These are phyloP conservation scores for Pollenia labialis DNA, from an alignment of 2,888 invertebrate genomes.

Conservation along the genomic window DNA sequence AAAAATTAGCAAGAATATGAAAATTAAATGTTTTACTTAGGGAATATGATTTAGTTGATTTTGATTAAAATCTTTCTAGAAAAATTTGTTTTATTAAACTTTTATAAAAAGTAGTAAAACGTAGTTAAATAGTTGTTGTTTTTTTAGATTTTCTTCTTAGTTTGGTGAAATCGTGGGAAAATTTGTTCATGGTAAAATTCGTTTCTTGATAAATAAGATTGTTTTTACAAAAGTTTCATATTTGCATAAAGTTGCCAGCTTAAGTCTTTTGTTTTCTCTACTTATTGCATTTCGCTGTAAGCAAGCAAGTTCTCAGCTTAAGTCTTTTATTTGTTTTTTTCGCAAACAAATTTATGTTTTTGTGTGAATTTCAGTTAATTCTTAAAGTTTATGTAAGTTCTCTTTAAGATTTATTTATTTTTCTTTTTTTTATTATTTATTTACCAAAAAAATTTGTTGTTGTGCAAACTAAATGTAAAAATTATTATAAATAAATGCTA, in stretches of 20 bases:
- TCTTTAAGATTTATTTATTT: background rate
- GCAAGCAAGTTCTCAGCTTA: slow-evolving; percentile 1
- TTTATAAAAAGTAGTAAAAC: too few species aligned
- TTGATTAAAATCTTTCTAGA: too few species aligned
- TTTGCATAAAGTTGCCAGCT: background rate
- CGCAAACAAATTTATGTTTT: slow-evolving; percentile 21
- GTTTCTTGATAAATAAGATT: background rate
- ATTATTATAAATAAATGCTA: slow-evolving; percentile 68
- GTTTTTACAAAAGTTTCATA: background rate
- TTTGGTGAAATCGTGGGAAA: slow-evolving; percentile 35
- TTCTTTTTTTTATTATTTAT: background rate
- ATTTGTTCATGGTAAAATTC: background rate
- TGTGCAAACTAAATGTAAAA: slow-evolving; percentile 22
- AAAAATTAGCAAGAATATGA: too few species aligned
- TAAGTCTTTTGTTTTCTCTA: background rate
- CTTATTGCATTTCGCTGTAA: background rate
- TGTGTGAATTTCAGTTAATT: background rate
- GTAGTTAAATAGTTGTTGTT: too few species aligned
- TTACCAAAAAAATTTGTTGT: slow-evolving; percentile 4
- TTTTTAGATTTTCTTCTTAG: background rate
- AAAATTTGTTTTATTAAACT: too few species aligned
- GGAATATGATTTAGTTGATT: too few species aligned
- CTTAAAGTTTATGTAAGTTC: background rate
- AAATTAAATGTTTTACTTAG: too few species aligned
- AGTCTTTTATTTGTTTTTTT: slow-evolving; percentile 21